These are phyloP conservation scores for Drosophila picticornis DNA, from an alignment of 2,888 invertebrate species.

Conservation along the genomic window DNA sequence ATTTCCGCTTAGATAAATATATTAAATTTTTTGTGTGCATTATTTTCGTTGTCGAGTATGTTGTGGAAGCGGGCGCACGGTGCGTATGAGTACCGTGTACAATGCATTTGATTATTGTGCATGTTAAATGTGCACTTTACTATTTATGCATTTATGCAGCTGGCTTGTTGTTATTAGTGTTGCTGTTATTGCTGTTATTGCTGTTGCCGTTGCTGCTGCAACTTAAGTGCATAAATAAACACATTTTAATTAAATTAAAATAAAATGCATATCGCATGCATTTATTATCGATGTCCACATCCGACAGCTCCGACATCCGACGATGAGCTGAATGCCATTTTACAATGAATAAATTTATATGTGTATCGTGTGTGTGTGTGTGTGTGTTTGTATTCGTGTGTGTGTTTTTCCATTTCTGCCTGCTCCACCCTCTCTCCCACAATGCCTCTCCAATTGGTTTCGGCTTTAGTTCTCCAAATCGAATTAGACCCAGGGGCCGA, in stretches of 20 bases:
- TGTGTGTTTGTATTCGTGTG: neutral
- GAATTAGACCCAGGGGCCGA: constrained; percentile 74
- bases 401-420: constrained; percentile 34
- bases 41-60: neutral
- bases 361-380: constrained; percentile 37
- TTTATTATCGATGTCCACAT: constrained; percentile 69
- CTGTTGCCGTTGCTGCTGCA: constrained; percentile 38
- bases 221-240: constrained; percentile 79
- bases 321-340: constrained; percentile 44
- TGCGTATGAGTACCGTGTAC: constrained; percentile 53
- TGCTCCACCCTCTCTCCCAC: neutral
- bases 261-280: constrained; percentile 63
- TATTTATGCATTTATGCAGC: constrained; percentile 56
- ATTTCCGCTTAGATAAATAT: constrained; percentile 6
- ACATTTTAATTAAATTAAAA: constrained; percentile 79
- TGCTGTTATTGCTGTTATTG: constrained; percentile 20
- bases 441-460: neutral
- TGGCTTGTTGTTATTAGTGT: constrained; percentile 22
- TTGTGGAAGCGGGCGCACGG: constrained; percentile 7
- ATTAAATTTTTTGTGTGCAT: neutral
- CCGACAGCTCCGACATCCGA: constrained; percentile 44
- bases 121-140: constrained; percentile 57
- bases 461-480: constrained; percentile 71
- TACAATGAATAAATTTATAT: constrained; percentile 69
- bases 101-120: constrained; percentile 46